Percentiles rank a stretch among this genome's conserved stretches.
Evolutionary conservation across 2,797 vertebrate species (phyloP).

Genomic region (Gobionotothen gibberifrons): DNA sequence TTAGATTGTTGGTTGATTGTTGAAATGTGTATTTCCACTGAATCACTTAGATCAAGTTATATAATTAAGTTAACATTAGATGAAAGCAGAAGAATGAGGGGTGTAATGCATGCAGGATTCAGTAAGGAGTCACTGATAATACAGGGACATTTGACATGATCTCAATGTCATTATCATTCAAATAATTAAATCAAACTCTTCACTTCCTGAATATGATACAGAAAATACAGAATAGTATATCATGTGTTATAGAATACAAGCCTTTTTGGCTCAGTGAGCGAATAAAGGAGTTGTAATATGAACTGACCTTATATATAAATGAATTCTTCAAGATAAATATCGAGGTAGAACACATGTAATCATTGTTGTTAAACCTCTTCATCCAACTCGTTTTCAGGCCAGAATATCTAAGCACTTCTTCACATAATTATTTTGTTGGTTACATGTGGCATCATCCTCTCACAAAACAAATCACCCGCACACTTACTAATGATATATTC

Average conservation of each 20-base stretch:
- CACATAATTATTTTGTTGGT: neutral
- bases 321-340: neutral
- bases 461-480: neutral
- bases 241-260: neutral
- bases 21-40: conserved; percentile 1
- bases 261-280: neutral
- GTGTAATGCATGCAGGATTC: conserved; percentile 34
- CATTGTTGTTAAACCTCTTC: neutral
- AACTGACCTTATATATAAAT: neutral
- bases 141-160: neutral
- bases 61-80: neutral
- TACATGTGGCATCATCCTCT: neutral
- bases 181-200: neutral
- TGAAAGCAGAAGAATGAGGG: neutral
- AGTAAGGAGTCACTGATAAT: neutral
- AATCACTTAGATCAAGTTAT: conserved; percentile 9
- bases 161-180: neutral
- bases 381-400: neutral
- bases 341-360: neutral
- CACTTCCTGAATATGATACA: neutral
- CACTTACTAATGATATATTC: neutral
- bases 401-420: neutral
- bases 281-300: neutral
- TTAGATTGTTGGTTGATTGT: conserved; percentile 19
- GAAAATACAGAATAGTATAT: neutral